Evolutionary conservation across 2,888 invertebrate species (phyloP).

Genomic region (Petrolisthes cinctipes): DNA sequence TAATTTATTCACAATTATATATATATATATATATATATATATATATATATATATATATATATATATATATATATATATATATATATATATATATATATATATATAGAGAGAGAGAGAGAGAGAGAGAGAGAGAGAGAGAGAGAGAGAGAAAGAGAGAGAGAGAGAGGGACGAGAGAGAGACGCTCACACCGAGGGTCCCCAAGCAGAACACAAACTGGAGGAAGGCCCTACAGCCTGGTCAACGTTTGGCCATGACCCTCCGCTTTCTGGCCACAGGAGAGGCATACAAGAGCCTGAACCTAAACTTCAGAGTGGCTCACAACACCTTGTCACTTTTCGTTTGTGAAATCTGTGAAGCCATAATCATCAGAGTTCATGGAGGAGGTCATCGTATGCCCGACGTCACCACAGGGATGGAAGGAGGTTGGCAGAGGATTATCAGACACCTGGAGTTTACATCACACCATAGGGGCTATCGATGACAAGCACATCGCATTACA

Average conservation of each 20-base stretch:
- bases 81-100: too few species aligned
- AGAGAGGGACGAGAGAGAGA: too few species aligned
- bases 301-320: conserved; percentile 1
- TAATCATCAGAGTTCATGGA: too few species aligned
- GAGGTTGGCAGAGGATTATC: conserved; percentile 11
- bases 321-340: conserved; percentile 3
- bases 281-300: not conserved
- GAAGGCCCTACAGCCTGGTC: not conserved
- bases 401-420: not conserved
- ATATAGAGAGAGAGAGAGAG: too few species aligned
- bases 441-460: not conserved
- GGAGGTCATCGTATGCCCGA: too few species aligned
- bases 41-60: too few species aligned
- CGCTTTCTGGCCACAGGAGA: conserved; percentile 21
- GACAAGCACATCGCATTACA: conserved; percentile 6
- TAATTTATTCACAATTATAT: too few species aligned
- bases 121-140: too few species aligned
- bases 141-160: too few species aligned
- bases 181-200: not conserved
- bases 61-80: too few species aligned
- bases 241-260: conserved; percentile 1
- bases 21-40: too few species aligned
- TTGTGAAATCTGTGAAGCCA: conserved; percentile 18
- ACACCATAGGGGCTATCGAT: too few species aligned
- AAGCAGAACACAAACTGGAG: not conserved